A percentile compares a stretch with the other conserved stretches of the same genome.
Evolutionary conservation across 1,140 invertebrate species (phyloP).

Genomic region (Probaryconus sp.): DNA sequence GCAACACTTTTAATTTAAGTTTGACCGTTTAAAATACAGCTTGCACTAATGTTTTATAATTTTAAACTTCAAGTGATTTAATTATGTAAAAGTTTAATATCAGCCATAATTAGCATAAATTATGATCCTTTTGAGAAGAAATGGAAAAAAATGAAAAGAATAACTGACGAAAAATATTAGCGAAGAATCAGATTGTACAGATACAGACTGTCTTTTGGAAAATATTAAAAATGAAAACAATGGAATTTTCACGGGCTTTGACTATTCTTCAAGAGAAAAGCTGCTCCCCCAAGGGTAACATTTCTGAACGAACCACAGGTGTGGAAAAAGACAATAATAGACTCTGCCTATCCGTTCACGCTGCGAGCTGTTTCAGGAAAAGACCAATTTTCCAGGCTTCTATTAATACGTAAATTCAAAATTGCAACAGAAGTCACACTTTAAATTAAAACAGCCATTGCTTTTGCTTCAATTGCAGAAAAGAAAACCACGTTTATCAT

Average conservation of each 20-base stretch:
- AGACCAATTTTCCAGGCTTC: slow-evolving; percentile 45
- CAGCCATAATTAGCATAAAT: slow-evolving; percentile 9
- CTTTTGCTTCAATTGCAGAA: neutral
- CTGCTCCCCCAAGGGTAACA: slow-evolving; percentile 54
- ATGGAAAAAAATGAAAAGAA: slow-evolving; percentile 14
- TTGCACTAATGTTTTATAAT: too few species aligned
- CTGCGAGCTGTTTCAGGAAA: slow-evolving; percentile 49
- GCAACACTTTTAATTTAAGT: too few species aligned
- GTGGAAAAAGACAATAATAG: slow-evolving; percentile 62
- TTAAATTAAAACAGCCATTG: slow-evolving; percentile 22
- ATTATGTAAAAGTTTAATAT: too few species aligned
- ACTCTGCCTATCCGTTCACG: slow-evolving; percentile 45
- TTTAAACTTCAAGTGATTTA: too few species aligned
- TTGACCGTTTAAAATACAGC: too few species aligned
- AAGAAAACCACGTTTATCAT: neutral
- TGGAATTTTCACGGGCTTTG: slow-evolving; percentile 53
- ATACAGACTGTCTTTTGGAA: slow-evolving; percentile 25
- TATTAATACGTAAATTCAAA: slow-evolving; percentile 48
- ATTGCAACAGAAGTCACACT: slow-evolving; percentile 39
- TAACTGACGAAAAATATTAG: slow-evolving; percentile 24
- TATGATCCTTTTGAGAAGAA: neutral
- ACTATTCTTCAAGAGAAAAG: slow-evolving; percentile 57
- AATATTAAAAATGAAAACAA: slow-evolving; percentile 62
- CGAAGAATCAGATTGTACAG: slow-evolving; percentile 25
- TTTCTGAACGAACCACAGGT: slow-evolving; percentile 60